phyloP scores from a whole-genome alignment of 2,888 invertebrate species.

The Diplazon laetatorius region DNA sequence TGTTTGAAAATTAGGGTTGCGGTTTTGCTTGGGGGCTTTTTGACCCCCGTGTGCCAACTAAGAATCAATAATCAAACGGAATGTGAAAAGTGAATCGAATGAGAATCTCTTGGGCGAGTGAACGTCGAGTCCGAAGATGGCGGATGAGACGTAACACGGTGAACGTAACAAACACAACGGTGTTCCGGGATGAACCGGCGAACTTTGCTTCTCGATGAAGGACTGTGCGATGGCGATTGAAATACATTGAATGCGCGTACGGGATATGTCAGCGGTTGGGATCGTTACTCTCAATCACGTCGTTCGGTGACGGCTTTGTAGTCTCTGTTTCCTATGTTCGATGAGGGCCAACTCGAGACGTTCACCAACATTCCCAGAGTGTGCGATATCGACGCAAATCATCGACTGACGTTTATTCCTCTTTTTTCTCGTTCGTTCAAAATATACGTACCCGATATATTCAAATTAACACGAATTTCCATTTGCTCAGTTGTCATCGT shows the following conservation, averaged over 20 bases:
- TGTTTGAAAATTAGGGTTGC: no score
- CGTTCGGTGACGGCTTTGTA: conserved; percentile 38
- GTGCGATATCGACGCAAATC: no score
- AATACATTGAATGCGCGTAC: conserved; percentile 72
- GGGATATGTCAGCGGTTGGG: conserved; percentile 63
- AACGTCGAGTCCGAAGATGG: neutral
- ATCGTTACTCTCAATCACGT: conserved; percentile 78
- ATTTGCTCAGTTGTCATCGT: no score
- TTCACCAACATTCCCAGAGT: conserved; percentile 35
- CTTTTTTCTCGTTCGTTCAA: no score
- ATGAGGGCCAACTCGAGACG: conserved; percentile 61
- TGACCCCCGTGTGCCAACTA: no score
- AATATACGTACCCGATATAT: no score
- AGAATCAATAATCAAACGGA: conserved; percentile 16
- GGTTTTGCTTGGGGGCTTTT: no score
- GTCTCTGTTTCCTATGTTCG: conserved; percentile 31
- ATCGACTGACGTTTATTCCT: no score
- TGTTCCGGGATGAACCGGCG: conserved; percentile 21
- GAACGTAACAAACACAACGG: conserved; percentile 9
- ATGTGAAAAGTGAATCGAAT: conserved; percentile 20
- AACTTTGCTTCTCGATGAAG: conserved; percentile 33
- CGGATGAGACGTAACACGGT: conserved; percentile 32
- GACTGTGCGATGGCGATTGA: conserved; percentile 33
- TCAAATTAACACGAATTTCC: no score
- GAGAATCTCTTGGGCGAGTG: conserved; percentile 9